These are phyloP conservation scores for Bimastos eiseni DNA, from an alignment of 2,888 invertebrate species.

Conservation along the genomic window DNA sequence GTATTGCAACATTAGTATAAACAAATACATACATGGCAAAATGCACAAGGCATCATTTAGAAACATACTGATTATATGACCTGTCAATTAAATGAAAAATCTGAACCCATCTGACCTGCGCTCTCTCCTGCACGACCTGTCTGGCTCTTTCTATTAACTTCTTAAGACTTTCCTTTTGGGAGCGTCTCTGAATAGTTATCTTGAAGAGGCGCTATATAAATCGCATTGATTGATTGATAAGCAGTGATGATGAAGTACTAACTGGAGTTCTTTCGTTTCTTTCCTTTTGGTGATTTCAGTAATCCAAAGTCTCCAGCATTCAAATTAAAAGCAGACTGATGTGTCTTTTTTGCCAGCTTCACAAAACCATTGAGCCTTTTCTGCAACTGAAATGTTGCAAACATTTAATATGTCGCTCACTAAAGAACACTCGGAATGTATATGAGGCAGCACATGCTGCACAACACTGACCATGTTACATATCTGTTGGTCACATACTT, in stretches of 20 bases:
- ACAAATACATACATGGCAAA: neutral
- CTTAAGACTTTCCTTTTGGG: no score
- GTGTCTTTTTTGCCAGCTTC: conserved; percentile 32
- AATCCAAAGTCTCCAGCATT: neutral
- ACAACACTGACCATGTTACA: neutral
- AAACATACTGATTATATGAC: no score
- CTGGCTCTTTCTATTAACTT: no score
- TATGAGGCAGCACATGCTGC: neutral
- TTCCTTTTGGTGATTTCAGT: conserved; percentile 19
- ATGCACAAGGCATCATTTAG: neutral
- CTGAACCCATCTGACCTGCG: no score
- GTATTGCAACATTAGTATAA: neutral
- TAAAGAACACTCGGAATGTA: neutral
- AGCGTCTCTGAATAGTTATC: no score
- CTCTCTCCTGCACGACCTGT: no score
- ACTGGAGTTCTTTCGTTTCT: neutral
- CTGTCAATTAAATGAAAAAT: no score
- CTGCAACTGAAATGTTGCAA: conserved; percentile 38
- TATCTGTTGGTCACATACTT: neutral
- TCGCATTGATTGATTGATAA: no score
- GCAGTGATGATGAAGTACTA: neutral
- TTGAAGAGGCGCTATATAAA: no score
- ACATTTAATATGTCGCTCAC: neutral
- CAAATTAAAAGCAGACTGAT: conserved; percentile 1
- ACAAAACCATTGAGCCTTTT: conserved; percentile 40